phyloP scores from a whole-genome alignment of 2,113 vertebrate genomes.

The Epinephelus lanceolatus region DNA sequence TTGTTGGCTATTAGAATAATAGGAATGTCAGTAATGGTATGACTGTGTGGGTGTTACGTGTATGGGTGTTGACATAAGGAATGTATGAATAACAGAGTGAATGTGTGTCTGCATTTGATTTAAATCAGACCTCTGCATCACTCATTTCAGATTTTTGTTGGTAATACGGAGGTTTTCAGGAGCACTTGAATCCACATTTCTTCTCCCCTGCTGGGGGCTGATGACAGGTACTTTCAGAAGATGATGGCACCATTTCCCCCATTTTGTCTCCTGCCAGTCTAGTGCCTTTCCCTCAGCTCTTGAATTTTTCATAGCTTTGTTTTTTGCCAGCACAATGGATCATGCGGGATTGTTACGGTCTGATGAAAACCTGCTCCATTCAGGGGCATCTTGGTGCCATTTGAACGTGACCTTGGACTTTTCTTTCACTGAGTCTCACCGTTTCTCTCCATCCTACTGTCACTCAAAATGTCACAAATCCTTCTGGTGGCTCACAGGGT shows the following conservation, averaged over 20 bases:
- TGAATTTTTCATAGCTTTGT: conserved; percentile 13
- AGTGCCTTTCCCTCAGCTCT: neutral
- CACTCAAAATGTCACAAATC: neutral
- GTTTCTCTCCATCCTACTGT: neutral
- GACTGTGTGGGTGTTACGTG: too few relatives aligned
- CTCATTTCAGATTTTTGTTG: neutral
- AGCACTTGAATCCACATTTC: neutral
- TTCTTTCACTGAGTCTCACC: neutral
- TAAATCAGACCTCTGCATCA: neutral
- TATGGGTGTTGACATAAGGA: neutral
- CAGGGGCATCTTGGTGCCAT: neutral
- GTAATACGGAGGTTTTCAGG: neutral
- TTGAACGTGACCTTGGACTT: neutral
- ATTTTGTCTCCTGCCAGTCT: conserved; percentile 1
- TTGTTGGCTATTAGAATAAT: neutral
- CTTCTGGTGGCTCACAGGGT: neutral
- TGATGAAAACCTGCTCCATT: neutral
- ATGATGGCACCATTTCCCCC: neutral
- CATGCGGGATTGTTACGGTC: neutral
- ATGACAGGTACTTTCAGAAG: neutral
- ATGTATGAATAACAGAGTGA: neutral
- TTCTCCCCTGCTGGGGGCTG: neutral
- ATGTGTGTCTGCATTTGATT: neutral
- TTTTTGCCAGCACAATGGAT: neutral
- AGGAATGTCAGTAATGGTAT: too few relatives aligned